Evolutionary conservation across 2,797 vertebrate genomes (phyloP).

Genomic region (Neostethus bicornis): DNA sequence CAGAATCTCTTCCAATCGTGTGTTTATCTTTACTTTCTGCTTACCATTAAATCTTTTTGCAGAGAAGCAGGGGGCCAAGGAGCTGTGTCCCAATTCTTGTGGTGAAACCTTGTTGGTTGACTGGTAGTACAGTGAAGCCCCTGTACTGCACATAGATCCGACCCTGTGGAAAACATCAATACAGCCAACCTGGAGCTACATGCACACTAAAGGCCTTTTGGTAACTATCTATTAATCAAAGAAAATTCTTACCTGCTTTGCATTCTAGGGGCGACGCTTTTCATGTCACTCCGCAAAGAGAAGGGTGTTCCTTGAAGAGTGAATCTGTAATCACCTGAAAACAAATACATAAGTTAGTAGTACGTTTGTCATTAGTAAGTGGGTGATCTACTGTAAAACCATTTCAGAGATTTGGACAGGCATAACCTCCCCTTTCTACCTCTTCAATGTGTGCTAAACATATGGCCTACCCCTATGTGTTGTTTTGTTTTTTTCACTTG

Average conservation of each 20-base stretch:
- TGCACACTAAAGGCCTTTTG: not conserved
- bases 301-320: conserved; percentile 93
- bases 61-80: conserved; percentile 94
- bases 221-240: not conserved
- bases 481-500: no score
- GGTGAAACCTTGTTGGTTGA: conserved; percentile 90
- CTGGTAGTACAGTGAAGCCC: conserved; percentile 85
- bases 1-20: not conserved
- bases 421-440: not conserved
- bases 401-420: not conserved
- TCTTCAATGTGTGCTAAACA: no score
- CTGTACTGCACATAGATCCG: conserved; percentile 84
- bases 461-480: no score
- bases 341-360: not conserved
- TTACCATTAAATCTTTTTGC: conserved; percentile 95
- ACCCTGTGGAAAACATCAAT: conserved; percentile 50
- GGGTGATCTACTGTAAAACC: not conserved
- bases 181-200: not conserved
- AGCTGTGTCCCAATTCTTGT: conserved; percentile 95
- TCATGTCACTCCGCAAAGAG: conserved; percentile 90
- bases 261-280: conserved; percentile 90
- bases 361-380: conserved; percentile 3
- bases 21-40: not conserved
- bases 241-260: conserved; percentile 61
- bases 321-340: conserved; percentile 86